Evolutionary conservation across 2,113 vertebrate species (phyloP).

Genomic region (Ciconia stormi): DNA sequence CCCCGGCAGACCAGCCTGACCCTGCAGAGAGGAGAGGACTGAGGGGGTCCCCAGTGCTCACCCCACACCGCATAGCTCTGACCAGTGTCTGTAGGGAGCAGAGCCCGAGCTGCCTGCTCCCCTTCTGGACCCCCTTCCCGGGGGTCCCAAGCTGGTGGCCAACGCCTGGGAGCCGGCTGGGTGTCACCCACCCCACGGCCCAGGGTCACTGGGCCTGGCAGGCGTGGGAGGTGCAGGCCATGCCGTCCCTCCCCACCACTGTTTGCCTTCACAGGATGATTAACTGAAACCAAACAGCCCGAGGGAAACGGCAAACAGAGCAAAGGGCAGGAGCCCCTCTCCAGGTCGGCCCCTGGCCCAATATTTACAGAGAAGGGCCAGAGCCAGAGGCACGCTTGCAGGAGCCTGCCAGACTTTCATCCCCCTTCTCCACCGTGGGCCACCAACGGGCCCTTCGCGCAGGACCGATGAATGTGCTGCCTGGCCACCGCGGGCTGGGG

Average conservation of each 20-base stretch:
- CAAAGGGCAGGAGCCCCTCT: slow-evolving; percentile 24
- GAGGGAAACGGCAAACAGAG: slow-evolving; percentile 34
- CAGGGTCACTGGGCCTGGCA: fast-evolving
- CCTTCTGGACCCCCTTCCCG: neutral
- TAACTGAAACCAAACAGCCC: slow-evolving; percentile 48
- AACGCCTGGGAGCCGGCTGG: fast-evolving
- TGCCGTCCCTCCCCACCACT: neutral
- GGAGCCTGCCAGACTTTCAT: neutral
- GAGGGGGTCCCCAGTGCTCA: fast-evolving
- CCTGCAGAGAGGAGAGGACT: neutral
- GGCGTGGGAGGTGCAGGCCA: fast-evolving
- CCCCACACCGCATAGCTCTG: neutral
- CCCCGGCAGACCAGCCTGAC: neutral
- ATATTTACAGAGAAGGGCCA: neutral
- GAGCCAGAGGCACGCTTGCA: neutral
- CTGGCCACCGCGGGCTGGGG: neutral
- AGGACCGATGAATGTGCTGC: fast-evolving
- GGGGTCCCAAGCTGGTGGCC: neutral
- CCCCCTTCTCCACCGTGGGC: fast-evolving
- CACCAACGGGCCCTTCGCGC: fast-evolving
- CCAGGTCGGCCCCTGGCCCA: neutral
- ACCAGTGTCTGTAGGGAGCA: neutral
- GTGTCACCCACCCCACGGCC: neutral
- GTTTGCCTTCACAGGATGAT: slow-evolving; percentile 50
- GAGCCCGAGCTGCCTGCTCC: neutral